A percentile compares a stretch with the other conserved stretches of the same genome.
These are phyloP conservation scores for Zaprionus camerounensis DNA, from an alignment of 1,140 invertebrate species.

Conservation along the genomic window DNA sequence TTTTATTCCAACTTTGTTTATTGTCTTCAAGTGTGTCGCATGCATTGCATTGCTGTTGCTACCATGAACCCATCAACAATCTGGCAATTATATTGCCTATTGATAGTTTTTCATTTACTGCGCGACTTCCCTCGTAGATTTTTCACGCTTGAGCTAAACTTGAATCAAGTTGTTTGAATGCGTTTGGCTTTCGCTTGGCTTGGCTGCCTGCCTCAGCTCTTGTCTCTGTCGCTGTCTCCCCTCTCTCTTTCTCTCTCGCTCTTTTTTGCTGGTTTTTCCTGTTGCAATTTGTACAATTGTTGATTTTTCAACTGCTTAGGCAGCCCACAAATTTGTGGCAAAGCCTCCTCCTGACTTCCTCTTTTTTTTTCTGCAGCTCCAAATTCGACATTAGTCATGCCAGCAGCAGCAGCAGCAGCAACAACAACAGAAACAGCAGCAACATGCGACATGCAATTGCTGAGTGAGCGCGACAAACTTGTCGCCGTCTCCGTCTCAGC, in stretches of 20 bases:
- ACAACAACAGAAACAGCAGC: conserved; percentile 11
- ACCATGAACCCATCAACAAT: conserved; percentile 34
- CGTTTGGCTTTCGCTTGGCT: conserved; percentile 55
- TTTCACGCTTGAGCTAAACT: conserved; percentile 68
- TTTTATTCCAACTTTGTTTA: neutral
- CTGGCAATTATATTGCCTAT: conserved; percentile 1
- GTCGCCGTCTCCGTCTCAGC: conserved; percentile 28
- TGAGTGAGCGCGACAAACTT: conserved; percentile 46
- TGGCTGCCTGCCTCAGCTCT: conserved; percentile 17
- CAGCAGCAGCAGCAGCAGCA: conserved; percentile 17
- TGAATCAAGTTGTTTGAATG: conserved; percentile 56
- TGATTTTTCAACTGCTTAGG: conserved; percentile 57
- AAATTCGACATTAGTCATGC: conserved; percentile 53
- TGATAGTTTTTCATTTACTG: conserved; percentile 33
- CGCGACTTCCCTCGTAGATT: conserved; percentile 3
- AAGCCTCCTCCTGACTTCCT: conserved; percentile 41
- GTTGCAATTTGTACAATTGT: conserved; percentile 76
- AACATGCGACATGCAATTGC: conserved; percentile 44
- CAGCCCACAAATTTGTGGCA: conserved; percentile 64
- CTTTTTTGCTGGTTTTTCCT: conserved; percentile 63
- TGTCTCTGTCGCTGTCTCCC: neutral
- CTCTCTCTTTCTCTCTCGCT: neutral
- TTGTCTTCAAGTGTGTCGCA: conserved; percentile 35
- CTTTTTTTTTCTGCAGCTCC: conserved; percentile 42
- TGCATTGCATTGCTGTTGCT: conserved; percentile 1